Evolutionary conservation across 2,888 invertebrate genomes (phyloP).

Genomic region (Chrysomela aeneicollis): DNA sequence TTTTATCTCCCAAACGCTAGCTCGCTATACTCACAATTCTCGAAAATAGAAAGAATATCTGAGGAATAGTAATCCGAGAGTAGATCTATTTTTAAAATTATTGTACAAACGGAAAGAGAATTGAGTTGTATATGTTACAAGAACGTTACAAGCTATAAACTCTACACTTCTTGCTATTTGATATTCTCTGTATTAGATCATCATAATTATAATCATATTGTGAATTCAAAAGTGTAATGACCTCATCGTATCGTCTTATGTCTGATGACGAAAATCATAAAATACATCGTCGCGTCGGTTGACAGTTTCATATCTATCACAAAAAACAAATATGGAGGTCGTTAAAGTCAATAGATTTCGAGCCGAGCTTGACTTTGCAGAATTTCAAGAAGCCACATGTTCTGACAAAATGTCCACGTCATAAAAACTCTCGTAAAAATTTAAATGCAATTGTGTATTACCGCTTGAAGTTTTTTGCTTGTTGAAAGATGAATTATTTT

Average conservation of each 20-base stretch:
- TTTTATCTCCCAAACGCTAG: no score
- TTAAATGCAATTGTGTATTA: no score
- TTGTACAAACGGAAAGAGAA: background rate
- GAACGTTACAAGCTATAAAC: background rate
- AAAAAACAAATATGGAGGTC: no score
- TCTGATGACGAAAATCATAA: background rate
- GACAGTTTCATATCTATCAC: background rate
- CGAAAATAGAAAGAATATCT: background rate
- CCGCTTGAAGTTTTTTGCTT: no score
- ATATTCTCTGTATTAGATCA: constrained; percentile 10
- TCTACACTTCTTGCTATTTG: background rate
- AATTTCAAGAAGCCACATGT: constrained; percentile 24
- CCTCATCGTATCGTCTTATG: constrained; percentile 6
- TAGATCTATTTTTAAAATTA: background rate
- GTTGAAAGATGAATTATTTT: no score
- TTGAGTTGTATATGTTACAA: no score
- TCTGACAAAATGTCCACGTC: background rate
- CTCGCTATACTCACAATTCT: background rate
- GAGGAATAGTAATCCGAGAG: background rate
- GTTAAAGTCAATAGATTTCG: no score
- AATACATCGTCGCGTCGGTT: background rate
- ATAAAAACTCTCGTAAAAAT: no score
- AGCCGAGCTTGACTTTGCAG: no score
- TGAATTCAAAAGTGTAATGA: constrained; percentile 11
- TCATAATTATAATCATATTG: constrained; percentile 9